Evolutionary conservation across 2,888 invertebrate species (phyloP).

Genomic region (Drosophila vallismaia): DNA sequence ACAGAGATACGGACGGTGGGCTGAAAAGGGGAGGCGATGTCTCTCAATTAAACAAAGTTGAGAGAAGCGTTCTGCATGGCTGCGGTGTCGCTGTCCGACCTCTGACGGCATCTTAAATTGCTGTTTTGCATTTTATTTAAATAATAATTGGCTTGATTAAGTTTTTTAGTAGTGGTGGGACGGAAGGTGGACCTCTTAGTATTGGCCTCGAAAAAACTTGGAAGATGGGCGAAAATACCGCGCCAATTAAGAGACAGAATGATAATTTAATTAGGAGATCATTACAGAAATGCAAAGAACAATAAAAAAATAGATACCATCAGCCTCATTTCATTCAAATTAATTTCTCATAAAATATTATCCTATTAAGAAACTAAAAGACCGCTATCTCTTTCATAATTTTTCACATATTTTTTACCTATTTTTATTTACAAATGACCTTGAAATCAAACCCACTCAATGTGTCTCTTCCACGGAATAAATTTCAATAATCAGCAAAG

Average conservation of each 20-base stretch:
- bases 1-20: conserved; percentile 3
- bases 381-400: not conserved
- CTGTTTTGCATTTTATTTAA: conserved; percentile 73
- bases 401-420: not conserved
- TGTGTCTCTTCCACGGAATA: conserved; percentile 15
- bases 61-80: conserved; percentile 62
- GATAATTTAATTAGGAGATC: conserved; percentile 33
- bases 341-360: not conserved
- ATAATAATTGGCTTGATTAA: conserved; percentile 65
- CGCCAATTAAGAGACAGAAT: conserved; percentile 30
- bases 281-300: too few relatives aligned
- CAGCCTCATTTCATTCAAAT: not conserved
- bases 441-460: conserved; percentile 49
- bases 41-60: conserved; percentile 58
- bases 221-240: conserved; percentile 23
- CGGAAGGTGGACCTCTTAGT: conserved; percentile 5
- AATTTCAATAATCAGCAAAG: conserved; percentile 38
- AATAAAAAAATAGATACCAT: conserved; percentile 20
- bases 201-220: conserved; percentile 22
- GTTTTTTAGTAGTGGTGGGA: conserved; percentile 7
- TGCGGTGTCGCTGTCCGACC: conserved; percentile 39
- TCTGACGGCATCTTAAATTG: conserved; percentile 54
- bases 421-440: conserved; percentile 50
- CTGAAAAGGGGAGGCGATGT: conserved; percentile 3
- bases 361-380: not conserved